A percentile compares a stretch with the other conserved stretches of the same genome.
Conservation (phyloP, 2,888 invertebrate species). For the Junonia oenone region DNA sequence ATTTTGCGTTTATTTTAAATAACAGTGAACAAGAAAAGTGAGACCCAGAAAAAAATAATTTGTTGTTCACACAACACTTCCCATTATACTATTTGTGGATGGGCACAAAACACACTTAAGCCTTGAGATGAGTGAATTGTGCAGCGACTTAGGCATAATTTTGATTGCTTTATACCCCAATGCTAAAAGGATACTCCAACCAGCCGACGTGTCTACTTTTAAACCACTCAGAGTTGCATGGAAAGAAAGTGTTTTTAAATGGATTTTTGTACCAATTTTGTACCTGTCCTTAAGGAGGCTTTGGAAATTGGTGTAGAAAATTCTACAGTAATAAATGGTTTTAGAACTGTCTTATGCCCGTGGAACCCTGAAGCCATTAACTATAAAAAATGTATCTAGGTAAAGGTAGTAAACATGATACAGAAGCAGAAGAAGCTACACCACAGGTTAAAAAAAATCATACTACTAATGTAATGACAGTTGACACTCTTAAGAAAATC, state of each 20-base stretch:
- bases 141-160: constrained; percentile 31
- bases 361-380: background rate
- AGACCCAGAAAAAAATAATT: no score
- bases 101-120: constrained; percentile 36
- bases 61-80: no score
- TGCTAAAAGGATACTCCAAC: constrained; percentile 32
- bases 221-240: constrained; percentile 25
- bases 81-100: constrained; percentile 38
- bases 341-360: background rate
- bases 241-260: constrained; percentile 14
- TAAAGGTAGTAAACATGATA: background rate
- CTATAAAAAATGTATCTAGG: background rate
- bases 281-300: background rate
- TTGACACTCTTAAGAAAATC: no score
- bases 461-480: no score
- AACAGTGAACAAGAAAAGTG: no score
- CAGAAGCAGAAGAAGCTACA: no score
- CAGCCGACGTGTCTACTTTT: constrained; percentile 40
- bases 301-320: background rate
- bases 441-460: no score
- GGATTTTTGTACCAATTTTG: background rate
- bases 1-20: no score
- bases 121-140: constrained; percentile 32
- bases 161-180: constrained; percentile 36
- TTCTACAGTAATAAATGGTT: background rate